phyloP scores from a whole-genome alignment of 2,113 vertebrate species.

The Microcebus murinus region DNA sequence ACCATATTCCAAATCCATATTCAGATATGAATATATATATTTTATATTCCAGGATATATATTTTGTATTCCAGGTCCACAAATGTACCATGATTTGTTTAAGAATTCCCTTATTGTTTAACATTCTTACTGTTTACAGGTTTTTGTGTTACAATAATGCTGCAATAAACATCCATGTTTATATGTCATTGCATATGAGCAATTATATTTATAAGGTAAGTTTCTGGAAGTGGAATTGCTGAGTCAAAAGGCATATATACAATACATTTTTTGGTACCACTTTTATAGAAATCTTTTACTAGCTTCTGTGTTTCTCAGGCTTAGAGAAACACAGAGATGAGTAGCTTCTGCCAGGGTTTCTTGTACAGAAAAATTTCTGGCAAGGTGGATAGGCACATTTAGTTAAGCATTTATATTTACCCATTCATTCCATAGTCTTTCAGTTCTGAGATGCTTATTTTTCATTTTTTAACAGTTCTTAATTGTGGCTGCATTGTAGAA shows the following conservation, averaged over 20 bases:
- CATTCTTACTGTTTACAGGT: background rate
- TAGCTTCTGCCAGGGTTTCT: background rate
- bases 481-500: background rate
- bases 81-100: background rate
- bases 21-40: background rate
- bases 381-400: background rate
- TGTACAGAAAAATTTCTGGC: background rate
- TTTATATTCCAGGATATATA: background rate
- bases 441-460: background rate
- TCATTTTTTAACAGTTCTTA: background rate
- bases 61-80: background rate
- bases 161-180: background rate
- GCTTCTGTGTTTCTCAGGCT: background rate
- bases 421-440: background rate
- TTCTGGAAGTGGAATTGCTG: background rate
- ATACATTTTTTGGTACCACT: background rate
- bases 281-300: background rate
- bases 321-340: background rate
- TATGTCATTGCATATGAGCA: background rate
- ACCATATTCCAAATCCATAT: background rate
- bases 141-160: background rate
- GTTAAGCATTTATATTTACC: background rate
- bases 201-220: background rate
- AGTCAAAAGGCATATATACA: background rate
- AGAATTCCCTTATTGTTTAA: constrained; percentile 1